Conservation (phyloP, 2,888 invertebrate genomes). For the Neoascia interrupta region DNA sequence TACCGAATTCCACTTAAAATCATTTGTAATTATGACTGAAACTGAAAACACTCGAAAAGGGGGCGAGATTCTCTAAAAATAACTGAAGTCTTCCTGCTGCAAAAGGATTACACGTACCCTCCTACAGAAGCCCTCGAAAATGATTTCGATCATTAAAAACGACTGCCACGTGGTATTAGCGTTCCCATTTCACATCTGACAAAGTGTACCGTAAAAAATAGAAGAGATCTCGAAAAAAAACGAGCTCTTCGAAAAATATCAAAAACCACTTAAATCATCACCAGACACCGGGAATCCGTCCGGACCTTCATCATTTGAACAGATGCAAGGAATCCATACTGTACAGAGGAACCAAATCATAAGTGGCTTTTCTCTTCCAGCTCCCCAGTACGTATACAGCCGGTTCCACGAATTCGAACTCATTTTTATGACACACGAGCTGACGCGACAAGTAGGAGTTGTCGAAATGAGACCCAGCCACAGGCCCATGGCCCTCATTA, state of each 20-base stretch:
- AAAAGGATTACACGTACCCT: slow-evolving; percentile 27
- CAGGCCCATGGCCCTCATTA: slow-evolving; percentile 47
- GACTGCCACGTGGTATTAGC: slow-evolving; percentile 17
- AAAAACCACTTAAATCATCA: slow-evolving; percentile 64
- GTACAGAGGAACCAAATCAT: slow-evolving; percentile 2
- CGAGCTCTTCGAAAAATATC: slow-evolving; percentile 38
- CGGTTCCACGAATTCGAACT: too few species aligned
- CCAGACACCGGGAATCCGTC: slow-evolving; percentile 24
- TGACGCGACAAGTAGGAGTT: slow-evolving; percentile 23
- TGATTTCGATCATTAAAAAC: slow-evolving; percentile 3
- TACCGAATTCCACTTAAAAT: slow-evolving; percentile 53
- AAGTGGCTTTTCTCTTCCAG: slow-evolving; percentile 8
- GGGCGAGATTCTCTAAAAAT: slow-evolving; percentile 33
- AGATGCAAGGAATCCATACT: slow-evolving; percentile 28
- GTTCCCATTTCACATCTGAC: slow-evolving; percentile 18
- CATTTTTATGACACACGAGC: slow-evolving; percentile 54
- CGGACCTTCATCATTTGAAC: slow-evolving; percentile 40
- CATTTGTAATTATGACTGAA: slow-evolving; percentile 52
- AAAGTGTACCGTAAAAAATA: slow-evolving; percentile 25
- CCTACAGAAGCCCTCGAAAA: not conserved
- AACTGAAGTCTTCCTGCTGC: not conserved
- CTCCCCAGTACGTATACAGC: not conserved
- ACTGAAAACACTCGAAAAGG: slow-evolving; percentile 2
- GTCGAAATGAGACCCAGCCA: slow-evolving; percentile 39
- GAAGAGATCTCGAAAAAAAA: slow-evolving; percentile 14